Evolutionary conservation across 2,888 invertebrate species (phyloP), one percentile per base, ranked within the genome.

Genomic region (Melolontha melolontha): DNA sequence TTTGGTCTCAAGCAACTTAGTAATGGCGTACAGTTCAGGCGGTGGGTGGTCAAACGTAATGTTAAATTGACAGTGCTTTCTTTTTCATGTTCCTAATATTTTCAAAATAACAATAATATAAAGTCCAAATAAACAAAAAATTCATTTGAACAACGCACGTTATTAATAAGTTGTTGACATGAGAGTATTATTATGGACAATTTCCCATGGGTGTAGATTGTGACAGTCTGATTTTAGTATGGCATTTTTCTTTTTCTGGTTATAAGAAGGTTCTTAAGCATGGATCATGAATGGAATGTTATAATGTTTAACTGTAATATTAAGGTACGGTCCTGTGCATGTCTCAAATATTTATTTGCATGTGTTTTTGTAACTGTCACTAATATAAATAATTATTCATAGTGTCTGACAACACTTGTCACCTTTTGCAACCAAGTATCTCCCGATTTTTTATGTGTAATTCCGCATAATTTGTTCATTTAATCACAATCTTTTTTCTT

Each of bases 21-120:
- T 80, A 81, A 83, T 82, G 83, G 82, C 82, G 82, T 80, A 79
- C 79, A 76, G 76, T 77, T 80, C 77, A 81, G 81, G 79, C 80
- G 80, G 81, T 82, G 82, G 81, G 81, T 80, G 81, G 81, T 81
- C 79, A 77, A 76, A 73, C 76, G 78, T 79, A 79, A 79, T 78
- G 77, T 79, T 76, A 79, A 78, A 78, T 78, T 78, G 78, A 79
- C 77, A 77, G 78, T 79, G 79, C 75, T 78, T 76, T 78, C 77
- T 78, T 79, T 34, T 79, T 77, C 70, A 76, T 74, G 76, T 74
- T 75, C 73, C 73, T 72, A 72, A 72, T 71, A 72, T 71, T 72
- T 65, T n/a, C 64, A 66, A 67, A 74, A 74, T 74, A 76, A 74
- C 71, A 70, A 72, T 73, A 70, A 73, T 71, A 68, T 70, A 66